Evolutionary conservation across 2,888 invertebrate species (phyloP), one percentile per base, ranked within the genome.

Genomic region (Leptinotarsa tumamoca): DNA sequence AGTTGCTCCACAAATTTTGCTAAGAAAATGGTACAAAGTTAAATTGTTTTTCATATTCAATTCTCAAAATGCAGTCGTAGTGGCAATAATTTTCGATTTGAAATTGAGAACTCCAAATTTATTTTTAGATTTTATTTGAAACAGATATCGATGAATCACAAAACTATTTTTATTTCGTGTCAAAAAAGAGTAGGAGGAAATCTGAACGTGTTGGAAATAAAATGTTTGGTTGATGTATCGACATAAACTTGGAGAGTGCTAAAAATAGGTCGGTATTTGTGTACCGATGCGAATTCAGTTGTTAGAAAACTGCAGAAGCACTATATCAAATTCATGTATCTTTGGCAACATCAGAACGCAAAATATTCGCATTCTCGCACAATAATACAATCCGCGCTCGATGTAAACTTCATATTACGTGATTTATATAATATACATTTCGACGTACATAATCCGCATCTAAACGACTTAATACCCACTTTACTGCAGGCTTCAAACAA

Each of bases 391-490:
- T 58, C 49, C 49, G 49, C 58, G 18, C 70, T 50, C 70, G 70
- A 56, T 58, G 70, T 70, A 70, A 70, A 70, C 56, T 58, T 70
- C 70, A 70, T 54, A 54, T 58, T 70, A 10, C 14, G 21, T 70
- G 70, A 70, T 70, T 70, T 70, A 61, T 70, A 49, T 70, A 70
- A 70, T 70, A 50, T 58, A 50, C 49, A 49, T 70, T 70, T 15
- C 23, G 49, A 61, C 58, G 70, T 70, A 58, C 18, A 49, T 23
- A 50, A 70, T 43, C 43, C 63, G 21, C 58, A 70, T 70, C 21
- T 49, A 70, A 50, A 49, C 70, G 58, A 69, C 69, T 69, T 69
- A 69, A 69, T 69, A 70, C 70, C 70, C 58, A 70, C 58, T 58
- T 70, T 58, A 50, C 49, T 70, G 49, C 58, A 50, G 43, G 58